Percentiles rank a stretch among this genome's conserved stretches.
Evolutionary conservation across 2,888 invertebrate species (phyloP).

Genomic region (Ophion costatus): DNA sequence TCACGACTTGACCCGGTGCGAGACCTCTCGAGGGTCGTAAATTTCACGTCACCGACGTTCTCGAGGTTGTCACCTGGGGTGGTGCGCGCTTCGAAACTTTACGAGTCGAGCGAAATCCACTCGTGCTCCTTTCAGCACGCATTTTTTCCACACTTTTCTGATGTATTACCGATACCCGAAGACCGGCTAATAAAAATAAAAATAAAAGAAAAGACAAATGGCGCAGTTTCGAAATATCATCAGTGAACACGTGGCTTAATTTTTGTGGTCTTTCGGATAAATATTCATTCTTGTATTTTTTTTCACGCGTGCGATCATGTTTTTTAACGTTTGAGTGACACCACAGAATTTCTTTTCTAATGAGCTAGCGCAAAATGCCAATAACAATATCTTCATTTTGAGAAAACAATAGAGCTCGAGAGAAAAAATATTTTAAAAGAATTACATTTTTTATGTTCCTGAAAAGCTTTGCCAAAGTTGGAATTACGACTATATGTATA

Average conservation of each 20-base stretch:
- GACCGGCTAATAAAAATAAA: constrained; percentile 13
- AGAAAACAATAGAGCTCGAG: no score
- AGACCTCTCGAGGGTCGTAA: constrained; percentile 77
- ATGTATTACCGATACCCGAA: not conserved
- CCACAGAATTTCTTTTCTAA: no score
- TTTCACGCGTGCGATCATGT: no score
- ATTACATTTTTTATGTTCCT: no score
- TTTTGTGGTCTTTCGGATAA: not conserved
- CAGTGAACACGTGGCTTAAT: not conserved
- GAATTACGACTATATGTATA: not conserved
- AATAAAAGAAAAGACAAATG: not conserved
- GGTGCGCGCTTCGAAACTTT: constrained; percentile 72
- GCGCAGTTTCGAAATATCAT: no score
- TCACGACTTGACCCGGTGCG: constrained; percentile 78
- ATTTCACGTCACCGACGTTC: constrained; percentile 75
- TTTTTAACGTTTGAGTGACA: no score
- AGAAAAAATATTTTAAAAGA: no score
- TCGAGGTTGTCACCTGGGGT: constrained; percentile 78
- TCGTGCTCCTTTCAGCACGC: not conserved
- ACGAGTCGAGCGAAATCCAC: constrained; percentile 72
- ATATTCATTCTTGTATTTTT: no score
- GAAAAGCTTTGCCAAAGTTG: not conserved
- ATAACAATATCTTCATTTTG: no score
- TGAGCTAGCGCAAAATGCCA: no score
- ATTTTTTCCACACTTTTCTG: constrained; percentile 18